Evolutionary conservation across 1,140 invertebrate species (phyloP).

Genomic region (Hycleus cichorii): DNA sequence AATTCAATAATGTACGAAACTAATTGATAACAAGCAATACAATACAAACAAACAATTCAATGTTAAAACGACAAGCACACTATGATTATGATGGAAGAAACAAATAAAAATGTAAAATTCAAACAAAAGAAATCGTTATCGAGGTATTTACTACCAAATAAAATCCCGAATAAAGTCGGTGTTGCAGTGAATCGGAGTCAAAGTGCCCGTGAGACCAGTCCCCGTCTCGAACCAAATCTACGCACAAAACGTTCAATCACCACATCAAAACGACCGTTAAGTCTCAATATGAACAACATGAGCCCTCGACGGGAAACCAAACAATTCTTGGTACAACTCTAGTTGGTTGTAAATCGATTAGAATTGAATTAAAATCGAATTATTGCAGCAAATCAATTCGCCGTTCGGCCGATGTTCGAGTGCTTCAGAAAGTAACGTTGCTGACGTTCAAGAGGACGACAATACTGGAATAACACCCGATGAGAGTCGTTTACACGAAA

Average conservation of each 20-base stretch:
- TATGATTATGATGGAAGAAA: constrained; percentile 13
- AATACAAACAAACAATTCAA: neutral
- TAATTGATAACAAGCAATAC: no score
- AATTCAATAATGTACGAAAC: no score
- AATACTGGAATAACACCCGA: constrained; percentile 3
- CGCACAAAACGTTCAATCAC: constrained; percentile 28
- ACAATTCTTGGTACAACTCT: constrained; percentile 6
- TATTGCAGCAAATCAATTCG: neutral
- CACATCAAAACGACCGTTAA: constrained; percentile 35
- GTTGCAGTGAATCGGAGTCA: constrained; percentile 32
- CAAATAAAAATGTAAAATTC: constrained; percentile 9
- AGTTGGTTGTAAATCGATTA: neutral
- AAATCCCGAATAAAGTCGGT: constrained; percentile 38
- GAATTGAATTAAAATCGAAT: neutral
- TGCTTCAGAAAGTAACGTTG: constrained; percentile 31
- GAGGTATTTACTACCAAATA: constrained; percentile 36
- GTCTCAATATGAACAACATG: constrained; percentile 27
- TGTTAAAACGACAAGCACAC: no score
- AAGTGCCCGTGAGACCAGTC: constrained; percentile 30
- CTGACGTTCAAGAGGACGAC: neutral
- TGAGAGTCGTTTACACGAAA: constrained; percentile 29
- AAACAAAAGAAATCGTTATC: constrained; percentile 28
- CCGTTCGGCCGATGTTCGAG: constrained; percentile 30
- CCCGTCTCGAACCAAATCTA: constrained; percentile 20
- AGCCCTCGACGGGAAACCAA: constrained; percentile 18